Evolutionary conservation across 2,113 vertebrate species (phyloP).

Genomic region (Bufo bufo): DNA sequence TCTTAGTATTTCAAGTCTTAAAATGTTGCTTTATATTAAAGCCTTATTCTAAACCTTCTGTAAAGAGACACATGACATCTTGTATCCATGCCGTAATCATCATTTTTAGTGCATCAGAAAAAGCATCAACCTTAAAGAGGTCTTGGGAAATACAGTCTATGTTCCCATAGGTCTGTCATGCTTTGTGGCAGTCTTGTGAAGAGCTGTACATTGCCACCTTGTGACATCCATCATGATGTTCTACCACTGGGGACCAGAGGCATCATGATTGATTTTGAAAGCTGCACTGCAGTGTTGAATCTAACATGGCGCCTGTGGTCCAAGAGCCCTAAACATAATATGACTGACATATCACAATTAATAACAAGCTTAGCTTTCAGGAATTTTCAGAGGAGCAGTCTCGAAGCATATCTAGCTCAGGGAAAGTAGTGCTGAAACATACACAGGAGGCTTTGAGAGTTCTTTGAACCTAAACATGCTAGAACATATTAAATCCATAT

Average conservation of each 20-base stretch:
- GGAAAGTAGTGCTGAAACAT: background rate
- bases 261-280: slow-evolving; percentile 45
- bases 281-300: slow-evolving; percentile 25
- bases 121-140: background rate
- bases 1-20: no score
- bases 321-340: slow-evolving; percentile 25
- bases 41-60: background rate
- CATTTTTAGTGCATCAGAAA: background rate
- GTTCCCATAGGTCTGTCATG: slow-evolving; percentile 27
- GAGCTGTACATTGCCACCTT: slow-evolving; percentile 28
- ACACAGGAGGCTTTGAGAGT: background rate
- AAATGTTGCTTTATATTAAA: background rate
- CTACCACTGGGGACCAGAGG: slow-evolving; percentile 29
- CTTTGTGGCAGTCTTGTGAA: slow-evolving; percentile 42
- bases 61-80: background rate
- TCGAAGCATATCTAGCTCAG: background rate
- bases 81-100: background rate
- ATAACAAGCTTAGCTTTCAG: slow-evolving; percentile 20
- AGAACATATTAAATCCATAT: background rate
- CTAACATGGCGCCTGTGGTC: slow-evolving; percentile 30
- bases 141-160: background rate
- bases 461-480: background rate
- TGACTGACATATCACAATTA: slow-evolving; percentile 43
- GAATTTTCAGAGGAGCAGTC: slow-evolving; percentile 15
- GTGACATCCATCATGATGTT: slow-evolving; percentile 41